Base-by-base conservation (phyloP, 2,113 vertebrate genomes). In the Erinaceus europaeus region DNA sequence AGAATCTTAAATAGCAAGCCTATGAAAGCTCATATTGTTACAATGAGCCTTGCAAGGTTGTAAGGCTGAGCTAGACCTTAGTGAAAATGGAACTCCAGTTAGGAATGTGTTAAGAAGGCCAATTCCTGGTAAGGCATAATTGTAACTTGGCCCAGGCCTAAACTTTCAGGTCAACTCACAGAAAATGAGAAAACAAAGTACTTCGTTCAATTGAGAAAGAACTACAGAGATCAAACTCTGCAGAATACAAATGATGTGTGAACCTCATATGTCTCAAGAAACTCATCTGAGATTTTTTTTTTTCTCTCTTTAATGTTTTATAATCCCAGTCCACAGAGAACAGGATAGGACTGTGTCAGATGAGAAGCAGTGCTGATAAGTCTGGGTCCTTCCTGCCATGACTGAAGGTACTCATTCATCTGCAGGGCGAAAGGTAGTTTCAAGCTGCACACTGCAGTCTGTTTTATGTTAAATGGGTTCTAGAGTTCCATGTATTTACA, bases 11-110 rank as follows among this genome's bases (percentile, higher is more conserved):
- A 84, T 89, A 93, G 81, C 95, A 90, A 75, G 67, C 44, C 74
- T 73, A 53, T 94, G 93, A 94, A 96, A 92, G 92, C 92, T 79
- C 75, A 90, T 89, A 93, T 90, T 95, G 91, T 92, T 91, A 69
- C 32, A 7, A 65, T 32, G 14, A 86, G 82, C 59, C 73, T 59
- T 81, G 7, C 2, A 38, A 64, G 1, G 69, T 13, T 64, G 44
- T 27, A 21, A 38, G 74, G 59, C 77, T 80, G 77, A 80, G 88
- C 73, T 50, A 88, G 79, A 44, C 44, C 82, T 83, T 36, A 14
- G 48, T 44, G 57, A 52, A 42, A 91, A 80, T 48, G 90, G 88
- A 81, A 65, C 71, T 95, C 69, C 34, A 38, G 46, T 84, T 83
- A 89, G 29, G 87, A 92, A 93, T 93, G 87, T 53, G 38, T 88